These are phyloP conservation scores for Heliconius aoede DNA, from an alignment of 2,888 invertebrate genomes.

Conservation along the genomic window DNA sequence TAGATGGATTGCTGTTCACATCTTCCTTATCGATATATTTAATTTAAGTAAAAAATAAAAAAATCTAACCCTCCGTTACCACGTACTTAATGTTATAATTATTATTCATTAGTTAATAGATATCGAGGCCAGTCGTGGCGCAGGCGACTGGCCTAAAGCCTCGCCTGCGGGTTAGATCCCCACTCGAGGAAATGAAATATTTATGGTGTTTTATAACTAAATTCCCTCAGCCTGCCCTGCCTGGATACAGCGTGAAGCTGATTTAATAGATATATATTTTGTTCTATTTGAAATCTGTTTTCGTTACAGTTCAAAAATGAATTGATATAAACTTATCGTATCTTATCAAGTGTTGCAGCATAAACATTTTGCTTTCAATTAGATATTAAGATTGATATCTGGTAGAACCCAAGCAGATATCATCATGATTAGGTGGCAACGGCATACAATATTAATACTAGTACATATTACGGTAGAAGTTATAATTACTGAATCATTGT, in stretches of 20 bases:
- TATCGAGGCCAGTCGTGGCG: too few relatives aligned
- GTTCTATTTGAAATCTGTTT: background rate
- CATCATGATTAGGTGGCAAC: background rate
- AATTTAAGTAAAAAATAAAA: too few relatives aligned
- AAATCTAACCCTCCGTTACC: background rate
- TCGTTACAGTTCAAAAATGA: background rate
- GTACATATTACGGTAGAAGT: background rate
- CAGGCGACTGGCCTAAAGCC: too few relatives aligned
- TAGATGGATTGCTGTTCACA: background rate
- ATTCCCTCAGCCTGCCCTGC: too few relatives aligned
- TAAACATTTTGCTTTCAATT: background rate
- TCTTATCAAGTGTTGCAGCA: conserved; percentile 13
- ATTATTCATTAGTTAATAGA: background rate
- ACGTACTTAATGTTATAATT: background rate
- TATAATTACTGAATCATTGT: too few relatives aligned
- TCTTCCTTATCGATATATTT: background rate
- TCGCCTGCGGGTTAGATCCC: too few relatives aligned
- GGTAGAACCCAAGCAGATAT: background rate
- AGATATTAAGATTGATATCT: background rate
- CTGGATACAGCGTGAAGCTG: too few relatives aligned
- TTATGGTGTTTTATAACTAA: too few relatives aligned
- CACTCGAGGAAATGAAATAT: too few relatives aligned
- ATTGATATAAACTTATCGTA: background rate
- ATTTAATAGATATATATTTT: background rate
- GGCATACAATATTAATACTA: background rate